Base-by-base conservation (phyloP, 1,140 invertebrate species). In the Melitaea cinxia region DNA sequence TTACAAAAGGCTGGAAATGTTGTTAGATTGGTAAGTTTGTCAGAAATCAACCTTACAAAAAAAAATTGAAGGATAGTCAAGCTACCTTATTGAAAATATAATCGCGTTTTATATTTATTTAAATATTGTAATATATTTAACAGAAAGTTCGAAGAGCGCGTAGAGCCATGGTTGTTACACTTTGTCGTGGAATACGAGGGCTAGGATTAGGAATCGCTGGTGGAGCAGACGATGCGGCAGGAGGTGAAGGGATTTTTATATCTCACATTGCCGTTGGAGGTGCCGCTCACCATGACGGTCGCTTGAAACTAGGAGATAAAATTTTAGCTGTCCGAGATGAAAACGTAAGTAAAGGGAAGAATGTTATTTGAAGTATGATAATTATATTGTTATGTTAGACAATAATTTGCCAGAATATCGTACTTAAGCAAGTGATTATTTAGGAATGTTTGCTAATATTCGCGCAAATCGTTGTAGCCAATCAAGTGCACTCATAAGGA, bases 261-360 rank as follows among this genome's bases (percentile, higher is more conserved):
- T 99, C 98, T 26, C 99, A 99, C 92, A 96, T 99, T 56, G 98
- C 98, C 92, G 96, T 98, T 62, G 97, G 97, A 35, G 98, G 98
- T n/a, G 98, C 98, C 1, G 98, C 98, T 5, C 95, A 96, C 83
- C 94, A 96, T 58, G 98, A 99, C 88, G 98, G 98, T 23, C 93
- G 97, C 72, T 93, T 99, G 49, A 93, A 94, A 52, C 96, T 99
- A 70, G 98, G 98, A 47, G 98, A 99, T 92, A 97, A 98, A 92
- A 94, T 99, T 69, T 94, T 99, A 54, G 97, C 96, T 78, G 97
- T 99, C 68, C 94, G 95, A 85, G 96, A 96, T 85, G 94, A 95
- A 80, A 93, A 95, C 89, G 96, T 97, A 89, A 94, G 88, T 88
- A 19, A 14, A 17, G 26, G 14, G 14, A 4, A 45, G 4, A 35